A percentile compares a stretch with the other conserved stretches of the same genome.
Conservation (phyloP, 2,888 invertebrate species). For the Doris montereyensis region DNA sequence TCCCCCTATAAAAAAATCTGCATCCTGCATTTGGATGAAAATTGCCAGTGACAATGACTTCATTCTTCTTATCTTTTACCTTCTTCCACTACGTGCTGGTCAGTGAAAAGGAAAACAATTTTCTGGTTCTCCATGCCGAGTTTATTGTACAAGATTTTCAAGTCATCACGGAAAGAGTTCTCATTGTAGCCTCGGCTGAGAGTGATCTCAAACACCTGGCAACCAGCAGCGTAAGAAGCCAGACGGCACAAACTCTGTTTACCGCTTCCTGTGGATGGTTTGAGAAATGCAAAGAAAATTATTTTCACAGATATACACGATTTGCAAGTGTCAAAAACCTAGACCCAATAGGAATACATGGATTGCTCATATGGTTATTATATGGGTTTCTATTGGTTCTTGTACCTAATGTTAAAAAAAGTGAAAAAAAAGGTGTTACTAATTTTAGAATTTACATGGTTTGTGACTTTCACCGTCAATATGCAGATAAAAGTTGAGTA, state of each 20-base stretch:
- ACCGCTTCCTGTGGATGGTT: conserved; percentile 75
- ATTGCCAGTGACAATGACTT: neutral
- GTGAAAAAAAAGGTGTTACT: no score
- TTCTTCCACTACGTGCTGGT: conserved; percentile 80
- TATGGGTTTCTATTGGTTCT: no score
- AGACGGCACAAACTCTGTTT: conserved; percentile 86
- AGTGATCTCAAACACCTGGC: conserved; percentile 86
- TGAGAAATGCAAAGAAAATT: no score
- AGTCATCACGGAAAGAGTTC: conserved; percentile 86
- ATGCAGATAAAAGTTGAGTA: no score
- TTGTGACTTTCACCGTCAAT: no score
- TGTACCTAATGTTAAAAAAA: no score
- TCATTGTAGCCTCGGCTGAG: conserved; percentile 91
- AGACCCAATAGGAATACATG: no score
- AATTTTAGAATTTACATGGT: no score
- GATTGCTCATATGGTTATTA: no score
- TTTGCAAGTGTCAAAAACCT: no score
- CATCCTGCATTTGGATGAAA: neutral
- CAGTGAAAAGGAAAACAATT: conserved; percentile 87
- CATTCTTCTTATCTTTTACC: conserved; percentile 62
- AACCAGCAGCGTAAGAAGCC: conserved; percentile 88
- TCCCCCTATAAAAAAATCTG: neutral
- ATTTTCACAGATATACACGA: no score
- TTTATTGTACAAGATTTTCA: conserved; percentile 84
- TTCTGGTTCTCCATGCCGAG: conserved; percentile 86